phyloP scores from a whole-genome alignment of 2,797 vertebrate species.

The Antennarius maculatus region DNA sequence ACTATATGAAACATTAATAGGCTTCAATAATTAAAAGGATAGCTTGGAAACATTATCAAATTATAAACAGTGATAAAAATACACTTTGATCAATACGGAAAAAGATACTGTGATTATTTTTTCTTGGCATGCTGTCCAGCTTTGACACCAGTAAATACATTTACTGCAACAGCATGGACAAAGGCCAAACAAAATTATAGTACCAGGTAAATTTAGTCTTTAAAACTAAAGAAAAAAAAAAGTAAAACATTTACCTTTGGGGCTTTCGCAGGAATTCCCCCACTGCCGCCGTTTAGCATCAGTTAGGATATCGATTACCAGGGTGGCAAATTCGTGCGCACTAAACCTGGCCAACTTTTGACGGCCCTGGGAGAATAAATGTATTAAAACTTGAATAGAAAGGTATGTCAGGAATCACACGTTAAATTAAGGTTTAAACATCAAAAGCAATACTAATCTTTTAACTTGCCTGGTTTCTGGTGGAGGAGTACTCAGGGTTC shows the following conservation, averaged over 20 bases:
- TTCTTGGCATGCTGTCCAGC: too few species aligned
- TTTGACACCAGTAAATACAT: neutral
- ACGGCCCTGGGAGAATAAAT: constrained; percentile 84
- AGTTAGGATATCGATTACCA: constrained; percentile 96
- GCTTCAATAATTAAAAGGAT: too few species aligned
- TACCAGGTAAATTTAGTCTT: neutral
- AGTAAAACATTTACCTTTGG: constrained; percentile 85
- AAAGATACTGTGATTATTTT: neutral
- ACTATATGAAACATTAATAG: too few species aligned
- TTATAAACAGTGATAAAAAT: too few species aligned
- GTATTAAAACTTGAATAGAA: neutral
- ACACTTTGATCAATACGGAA: too few species aligned
- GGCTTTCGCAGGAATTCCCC: constrained; percentile 87
- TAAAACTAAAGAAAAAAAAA: constrained; percentile 2
- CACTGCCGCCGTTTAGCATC: constrained; percentile 96
- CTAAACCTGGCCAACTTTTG: constrained; percentile 97
- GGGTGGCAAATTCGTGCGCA: constrained; percentile 95
- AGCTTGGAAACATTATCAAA: too few species aligned
- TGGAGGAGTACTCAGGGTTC: constrained; percentile 98
- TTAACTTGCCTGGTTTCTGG: constrained; percentile 91
- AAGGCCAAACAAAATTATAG: neutral
- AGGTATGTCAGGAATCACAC: neutral
- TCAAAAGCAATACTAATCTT: neutral
- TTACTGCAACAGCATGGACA: neutral
- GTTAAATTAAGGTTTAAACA: neutral